phyloP scores from a whole-genome alignment of 1,140 invertebrate species.

The Papilio xuthus region DNA sequence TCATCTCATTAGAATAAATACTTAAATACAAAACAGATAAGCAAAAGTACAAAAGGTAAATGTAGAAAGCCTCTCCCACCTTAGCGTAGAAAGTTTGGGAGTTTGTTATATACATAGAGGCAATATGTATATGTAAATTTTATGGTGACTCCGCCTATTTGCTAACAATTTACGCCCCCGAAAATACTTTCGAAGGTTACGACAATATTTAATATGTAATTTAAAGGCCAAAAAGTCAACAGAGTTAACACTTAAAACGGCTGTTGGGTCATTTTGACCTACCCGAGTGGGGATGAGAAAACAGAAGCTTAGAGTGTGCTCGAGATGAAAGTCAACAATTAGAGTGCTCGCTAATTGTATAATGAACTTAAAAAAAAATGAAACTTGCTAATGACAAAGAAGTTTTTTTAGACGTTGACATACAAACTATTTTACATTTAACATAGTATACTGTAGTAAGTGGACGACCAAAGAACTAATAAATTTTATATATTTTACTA shows the following conservation, averaged over 20 bases:
- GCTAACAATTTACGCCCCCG: slow-evolving; percentile 18
- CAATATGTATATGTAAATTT: background rate
- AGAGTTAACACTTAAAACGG: slow-evolving; percentile 4
- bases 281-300: slow-evolving; percentile 4
- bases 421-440: background rate
- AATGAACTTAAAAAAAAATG: slow-evolving; percentile 4
- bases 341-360: slow-evolving; percentile 15
- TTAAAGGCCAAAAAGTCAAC: slow-evolving; percentile 25
- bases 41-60: no score
- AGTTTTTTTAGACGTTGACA: background rate
- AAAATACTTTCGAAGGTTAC: slow-evolving; percentile 20
- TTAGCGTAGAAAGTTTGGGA: background rate
- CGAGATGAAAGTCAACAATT: slow-evolving; percentile 17
- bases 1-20: background rate
- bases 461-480: background rate
- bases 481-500: background rate
- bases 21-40: no score
- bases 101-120: background rate
- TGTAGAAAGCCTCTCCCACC: background rate
- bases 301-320: slow-evolving; percentile 22
- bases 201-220: slow-evolving; percentile 27
- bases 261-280: slow-evolving; percentile 16
- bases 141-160: slow-evolving; percentile 3
- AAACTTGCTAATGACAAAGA: background rate
- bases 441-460: background rate